These are phyloP conservation scores for Callosobruchus maculatus DNA, from an alignment of 2,888 invertebrate species.

Conservation along the genomic window DNA sequence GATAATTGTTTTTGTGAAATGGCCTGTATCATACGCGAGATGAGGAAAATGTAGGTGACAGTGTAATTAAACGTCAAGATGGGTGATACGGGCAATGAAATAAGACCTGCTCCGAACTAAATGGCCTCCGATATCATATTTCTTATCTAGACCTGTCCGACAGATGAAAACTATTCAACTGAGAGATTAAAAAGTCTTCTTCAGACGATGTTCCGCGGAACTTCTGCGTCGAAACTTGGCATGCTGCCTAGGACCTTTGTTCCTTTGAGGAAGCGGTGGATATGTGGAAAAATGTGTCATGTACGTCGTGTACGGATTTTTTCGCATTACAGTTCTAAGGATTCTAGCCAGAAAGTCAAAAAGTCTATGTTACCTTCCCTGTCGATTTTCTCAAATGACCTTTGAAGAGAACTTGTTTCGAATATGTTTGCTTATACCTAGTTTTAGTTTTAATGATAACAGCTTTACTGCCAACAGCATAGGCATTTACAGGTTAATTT, in stretches of 20 bases:
- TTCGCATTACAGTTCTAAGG: no score
- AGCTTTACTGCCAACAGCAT: no score
- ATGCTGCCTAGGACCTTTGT: background rate
- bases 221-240: no score
- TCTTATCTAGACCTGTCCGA: background rate
- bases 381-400: no score
- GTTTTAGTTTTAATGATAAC: no score
- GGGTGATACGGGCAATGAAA: background rate
- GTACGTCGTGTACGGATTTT: no score
- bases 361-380: no score
- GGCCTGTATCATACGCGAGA: background rate
- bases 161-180: background rate
- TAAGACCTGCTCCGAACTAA: background rate
- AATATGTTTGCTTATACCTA: no score
- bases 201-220: background rate
- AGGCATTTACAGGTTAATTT: no score
- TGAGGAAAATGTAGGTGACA: background rate
- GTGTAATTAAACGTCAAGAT: background rate
- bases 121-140: background rate
- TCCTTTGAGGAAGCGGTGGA: background rate
- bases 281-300: no score
- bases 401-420: no score
- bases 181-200: background rate
- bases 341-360: no score
- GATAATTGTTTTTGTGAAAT: background rate